Percentiles rank a stretch among this genome's conserved stretches.
Conservation (phyloP, 2,113 vertebrate species). For the Phyllostomus hastatus region DNA sequence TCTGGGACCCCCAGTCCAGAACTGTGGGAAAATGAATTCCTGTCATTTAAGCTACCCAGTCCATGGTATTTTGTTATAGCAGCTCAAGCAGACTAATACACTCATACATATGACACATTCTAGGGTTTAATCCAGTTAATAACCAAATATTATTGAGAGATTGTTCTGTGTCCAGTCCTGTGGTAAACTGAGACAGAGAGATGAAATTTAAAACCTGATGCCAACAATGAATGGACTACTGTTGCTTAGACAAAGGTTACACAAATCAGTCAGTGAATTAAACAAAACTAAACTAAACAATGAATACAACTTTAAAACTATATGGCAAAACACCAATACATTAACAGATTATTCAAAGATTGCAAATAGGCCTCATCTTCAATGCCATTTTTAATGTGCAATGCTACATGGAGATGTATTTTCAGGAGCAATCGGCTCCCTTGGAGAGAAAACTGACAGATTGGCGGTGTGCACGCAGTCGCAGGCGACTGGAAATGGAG, state of each 20-base stretch:
- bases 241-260: background rate
- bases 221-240: background rate
- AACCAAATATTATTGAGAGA: background rate
- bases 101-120: background rate
- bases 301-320: background rate
- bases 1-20: background rate
- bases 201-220: background rate
- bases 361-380: background rate
- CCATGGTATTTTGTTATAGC: background rate
- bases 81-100: background rate
- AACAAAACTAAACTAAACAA: background rate
- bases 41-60: background rate
- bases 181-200: background rate
- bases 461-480: too few species aligned
- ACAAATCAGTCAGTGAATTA: background rate
- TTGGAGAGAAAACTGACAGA: background rate
- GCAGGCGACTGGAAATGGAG: background rate
- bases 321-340: background rate
- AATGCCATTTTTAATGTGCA: background rate
- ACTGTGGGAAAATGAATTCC: background rate
- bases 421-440: background rate
- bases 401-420: background rate
- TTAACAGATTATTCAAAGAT: background rate
- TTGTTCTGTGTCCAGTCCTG: background rate
- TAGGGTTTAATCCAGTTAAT: background rate